Evolutionary conservation across 2,888 invertebrate species (phyloP).

Genomic region (Cataglyphis rosenhaueri): DNA sequence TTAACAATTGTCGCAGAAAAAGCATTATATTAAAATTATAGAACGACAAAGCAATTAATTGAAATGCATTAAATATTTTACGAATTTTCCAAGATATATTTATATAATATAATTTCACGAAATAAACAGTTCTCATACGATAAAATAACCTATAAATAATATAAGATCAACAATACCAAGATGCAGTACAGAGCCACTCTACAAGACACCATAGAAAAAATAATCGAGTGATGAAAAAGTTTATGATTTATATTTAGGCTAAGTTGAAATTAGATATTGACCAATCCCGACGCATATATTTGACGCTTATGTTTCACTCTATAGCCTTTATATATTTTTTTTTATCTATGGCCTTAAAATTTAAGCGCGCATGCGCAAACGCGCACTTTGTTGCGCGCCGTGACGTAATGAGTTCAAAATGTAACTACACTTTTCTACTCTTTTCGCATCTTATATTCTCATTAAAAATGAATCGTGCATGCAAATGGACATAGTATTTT

Average conservation of each 20-base stretch:
- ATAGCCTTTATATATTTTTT: neutral
- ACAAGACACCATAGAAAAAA: neutral
- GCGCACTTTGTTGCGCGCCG: neutral
- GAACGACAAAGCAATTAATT: neutral
- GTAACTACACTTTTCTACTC: neutral
- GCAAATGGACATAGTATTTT: neutral
- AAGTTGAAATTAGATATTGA: neutral
- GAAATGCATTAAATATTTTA: neutral
- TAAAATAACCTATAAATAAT: conserved; percentile 12
- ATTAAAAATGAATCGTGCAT: neutral
- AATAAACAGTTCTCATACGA: neutral
- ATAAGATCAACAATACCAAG: too few species aligned
- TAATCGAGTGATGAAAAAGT: neutral
- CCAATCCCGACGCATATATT: neutral
- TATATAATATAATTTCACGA: neutral
- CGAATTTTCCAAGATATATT: neutral
- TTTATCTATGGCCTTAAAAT: neutral
- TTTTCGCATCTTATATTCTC: neutral
- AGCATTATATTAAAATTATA: neutral
- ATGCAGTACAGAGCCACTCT: neutral
- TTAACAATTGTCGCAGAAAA: neutral
- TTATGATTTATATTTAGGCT: neutral
- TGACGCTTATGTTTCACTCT: too few species aligned
- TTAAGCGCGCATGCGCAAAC: neutral
- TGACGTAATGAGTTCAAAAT: neutral